These are phyloP conservation scores for Andricus quercusramuli DNA, from an alignment of 2,888 invertebrate genomes.

Conservation along the genomic window DNA sequence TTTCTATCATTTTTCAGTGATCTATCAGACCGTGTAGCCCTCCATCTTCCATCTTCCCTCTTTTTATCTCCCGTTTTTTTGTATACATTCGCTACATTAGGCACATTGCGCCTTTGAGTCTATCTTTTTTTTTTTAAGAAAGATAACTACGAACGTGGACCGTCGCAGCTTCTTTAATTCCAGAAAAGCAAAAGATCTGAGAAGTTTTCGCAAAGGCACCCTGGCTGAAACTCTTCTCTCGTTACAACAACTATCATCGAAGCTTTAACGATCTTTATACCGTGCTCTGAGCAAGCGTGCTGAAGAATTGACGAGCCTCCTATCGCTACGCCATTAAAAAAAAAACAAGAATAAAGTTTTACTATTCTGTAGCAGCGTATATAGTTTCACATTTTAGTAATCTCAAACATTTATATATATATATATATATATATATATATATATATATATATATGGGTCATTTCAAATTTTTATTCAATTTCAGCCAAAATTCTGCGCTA, in stretches of 20 bases:
- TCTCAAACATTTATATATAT: neutral
- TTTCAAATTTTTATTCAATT: too few species aligned
- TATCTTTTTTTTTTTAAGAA: conserved; percentile 18
- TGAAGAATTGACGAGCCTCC: conserved; percentile 2
- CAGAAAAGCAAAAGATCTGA: neutral
- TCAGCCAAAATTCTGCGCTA: too few species aligned
- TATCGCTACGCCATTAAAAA: neutral
- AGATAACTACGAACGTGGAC: neutral
- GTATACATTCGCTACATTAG: conserved; percentile 17
- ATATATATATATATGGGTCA: too few species aligned
- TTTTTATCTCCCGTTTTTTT: conserved; percentile 7
- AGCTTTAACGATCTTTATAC: neutral
- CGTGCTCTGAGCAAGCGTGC: neutral
- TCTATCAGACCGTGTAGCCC: neutral
- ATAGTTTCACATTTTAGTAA: neutral
- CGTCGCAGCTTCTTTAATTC: conserved; percentile 13
- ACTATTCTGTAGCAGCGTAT: neutral
- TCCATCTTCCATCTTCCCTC: neutral
- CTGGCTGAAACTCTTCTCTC: neutral
- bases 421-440: too few species aligned
- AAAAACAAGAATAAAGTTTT: neutral
- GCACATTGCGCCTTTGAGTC: conserved; percentile 15
- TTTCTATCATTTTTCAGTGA: conserved; percentile 17
- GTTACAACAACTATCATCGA: conserved; percentile 9
- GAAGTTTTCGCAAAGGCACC: conserved; percentile 5